phyloP scores from a whole-genome alignment of 2,113 vertebrate species.

The Circaetus cinerascens region DNA sequence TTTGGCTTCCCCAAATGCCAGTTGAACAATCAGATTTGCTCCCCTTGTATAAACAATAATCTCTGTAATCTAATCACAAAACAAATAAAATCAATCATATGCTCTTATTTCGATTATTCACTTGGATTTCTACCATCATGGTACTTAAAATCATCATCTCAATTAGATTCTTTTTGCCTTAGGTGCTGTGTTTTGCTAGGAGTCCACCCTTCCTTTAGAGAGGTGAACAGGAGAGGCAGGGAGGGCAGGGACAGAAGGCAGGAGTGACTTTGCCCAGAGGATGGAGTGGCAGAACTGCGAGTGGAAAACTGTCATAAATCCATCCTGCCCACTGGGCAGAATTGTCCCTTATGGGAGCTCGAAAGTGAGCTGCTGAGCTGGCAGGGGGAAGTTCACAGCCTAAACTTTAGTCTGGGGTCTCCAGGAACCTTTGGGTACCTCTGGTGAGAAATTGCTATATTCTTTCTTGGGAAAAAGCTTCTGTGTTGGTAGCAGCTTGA shows the following conservation, averaged over 20 bases:
- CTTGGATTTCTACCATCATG: background rate
- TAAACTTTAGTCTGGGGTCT: background rate
- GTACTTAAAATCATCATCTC: background rate
- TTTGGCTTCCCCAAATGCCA: background rate
- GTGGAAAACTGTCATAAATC: background rate
- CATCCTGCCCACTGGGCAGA: background rate
- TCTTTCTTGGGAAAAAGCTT: background rate
- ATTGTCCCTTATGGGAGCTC: background rate
- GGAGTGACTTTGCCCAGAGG: background rate
- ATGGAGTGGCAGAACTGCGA: background rate
- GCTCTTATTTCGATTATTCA: background rate
- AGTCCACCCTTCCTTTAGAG: background rate
- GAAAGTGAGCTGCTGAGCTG: background rate
- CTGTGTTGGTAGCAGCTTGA: background rate
- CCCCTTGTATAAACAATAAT: background rate
- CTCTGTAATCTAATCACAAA: background rate
- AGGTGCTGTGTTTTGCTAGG: background rate
- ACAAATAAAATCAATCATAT: background rate
- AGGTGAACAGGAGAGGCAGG: background rate
- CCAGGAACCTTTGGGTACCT: background rate
- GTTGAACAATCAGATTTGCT: background rate
- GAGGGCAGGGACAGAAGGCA: background rate
- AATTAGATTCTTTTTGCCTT: rapidly evolving
- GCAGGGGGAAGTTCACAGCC: background rate
- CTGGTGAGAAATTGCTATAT: background rate